These are phyloP conservation scores for Centropus unirufus DNA, from an alignment of 2,113 vertebrate species.

Conservation along the genomic window DNA sequence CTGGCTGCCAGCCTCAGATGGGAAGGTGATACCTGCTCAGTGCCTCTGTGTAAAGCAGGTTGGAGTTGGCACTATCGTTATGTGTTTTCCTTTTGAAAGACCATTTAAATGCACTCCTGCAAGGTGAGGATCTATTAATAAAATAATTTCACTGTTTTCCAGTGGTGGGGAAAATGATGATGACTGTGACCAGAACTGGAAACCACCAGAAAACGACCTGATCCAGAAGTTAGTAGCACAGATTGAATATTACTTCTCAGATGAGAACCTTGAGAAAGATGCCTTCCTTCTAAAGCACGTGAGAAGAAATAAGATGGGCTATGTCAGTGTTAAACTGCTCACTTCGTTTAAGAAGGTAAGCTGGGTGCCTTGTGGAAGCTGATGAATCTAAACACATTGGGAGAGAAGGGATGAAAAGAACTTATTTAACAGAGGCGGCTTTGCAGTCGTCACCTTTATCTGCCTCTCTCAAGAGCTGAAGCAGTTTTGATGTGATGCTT, in stretches of 20 bases:
- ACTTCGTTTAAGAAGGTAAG: conserved; percentile 98
- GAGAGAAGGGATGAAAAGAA: background rate
- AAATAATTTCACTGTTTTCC: conserved; percentile 30
- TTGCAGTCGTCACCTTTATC: background rate
- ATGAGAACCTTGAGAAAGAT: conserved; percentile 96
- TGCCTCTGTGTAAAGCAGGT: background rate
- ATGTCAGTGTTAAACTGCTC: conserved; percentile 96
- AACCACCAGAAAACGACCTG: conserved; percentile 88
- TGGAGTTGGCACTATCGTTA: background rate
- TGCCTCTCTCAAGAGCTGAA: background rate
- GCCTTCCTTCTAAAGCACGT: conserved; percentile 97
- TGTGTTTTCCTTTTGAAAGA: background rate
- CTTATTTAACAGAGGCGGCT: background rate
- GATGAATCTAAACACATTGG: background rate
- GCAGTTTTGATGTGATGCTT: background rate
- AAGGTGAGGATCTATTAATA: background rate
- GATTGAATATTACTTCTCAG: conserved; percentile 96
- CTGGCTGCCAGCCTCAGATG: background rate
- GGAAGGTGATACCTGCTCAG: background rate
- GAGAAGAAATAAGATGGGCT: conserved; percentile 94
- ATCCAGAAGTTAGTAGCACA: conserved; percentile 90
- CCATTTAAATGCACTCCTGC: background rate
- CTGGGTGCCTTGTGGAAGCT: background rate
- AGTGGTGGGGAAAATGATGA: conserved; percentile 92
- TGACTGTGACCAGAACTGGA: conserved; percentile 84